Evolutionary conservation across 2,113 vertebrate species (phyloP), one percentile per base, ranked within the genome.

Genomic region (Mus spicilegus): DNA sequence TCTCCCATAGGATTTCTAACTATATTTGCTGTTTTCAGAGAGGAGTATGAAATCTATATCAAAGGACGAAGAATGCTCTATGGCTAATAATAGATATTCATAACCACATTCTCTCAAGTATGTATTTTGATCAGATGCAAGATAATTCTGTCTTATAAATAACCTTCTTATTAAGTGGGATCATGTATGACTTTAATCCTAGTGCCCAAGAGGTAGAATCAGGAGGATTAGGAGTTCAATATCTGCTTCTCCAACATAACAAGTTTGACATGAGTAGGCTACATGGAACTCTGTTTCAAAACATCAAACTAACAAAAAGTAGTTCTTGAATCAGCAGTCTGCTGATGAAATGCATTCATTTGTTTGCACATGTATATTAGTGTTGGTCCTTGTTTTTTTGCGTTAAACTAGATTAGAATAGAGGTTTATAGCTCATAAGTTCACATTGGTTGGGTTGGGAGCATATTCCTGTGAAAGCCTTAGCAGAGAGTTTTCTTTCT

Each of bases 1-100:
- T 16, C 24, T 24, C 58, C 26, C 73, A 26, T 1, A 84, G 39
- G 9, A 84, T 33, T 93, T 96, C 24, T 16, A 67, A 54, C 30
- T 95, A 2, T 42, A 69, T 85, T 95, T 84, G 1, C 81, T 90
- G 36, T n/a, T 77, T 91, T 69, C 72, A 72, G 70, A 89, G 77
- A 42, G 85, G 11, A 82, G 22, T 94, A 49, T 20, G 7, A 84
- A 87, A 76, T 75, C 26, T 6, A 0, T 87, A 22, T 69, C 26
- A 95, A 17, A 92, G 16, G 56, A 81, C 17, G 67, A 67, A 58
- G 72, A 24, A 65, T 7, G 16, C 11, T 5, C 12, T 10, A 0
- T 67, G 26, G 51, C 61, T 95, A 61, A 19, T 75, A 78, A 30
- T 78, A 33, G 7, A 24, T 72, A 61, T 89, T 95, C n/a, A 65